Base-by-base conservation (phyloP, 2,113 vertebrate species). In the Pedetes capensis region DNA sequence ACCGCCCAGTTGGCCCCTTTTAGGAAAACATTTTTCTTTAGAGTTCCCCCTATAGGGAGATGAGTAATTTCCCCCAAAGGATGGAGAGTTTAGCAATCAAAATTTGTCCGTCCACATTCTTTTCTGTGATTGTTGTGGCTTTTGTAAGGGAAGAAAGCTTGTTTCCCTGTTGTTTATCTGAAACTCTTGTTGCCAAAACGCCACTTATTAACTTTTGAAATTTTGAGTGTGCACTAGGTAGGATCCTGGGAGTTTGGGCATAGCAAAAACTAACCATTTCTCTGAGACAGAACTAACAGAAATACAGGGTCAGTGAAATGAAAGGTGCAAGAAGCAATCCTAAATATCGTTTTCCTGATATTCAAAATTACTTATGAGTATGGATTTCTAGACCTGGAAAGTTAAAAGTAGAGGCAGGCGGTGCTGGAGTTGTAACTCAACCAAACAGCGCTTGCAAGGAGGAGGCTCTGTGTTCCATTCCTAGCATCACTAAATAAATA, bases 1-100 rank as follows among this genome's bases (percentile, higher is more conserved):
- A 37, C 92, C 88, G 84, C 96, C 97, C 94, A 89, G 74, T 12
- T 39, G 92, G 79, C 80, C 93, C 91, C 72, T 86, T 92, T 89
- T 53, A 79, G 83, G 86, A 94, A 87, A 96, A 75, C 51, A 53
- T 59, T 85, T 23, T 87, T 55, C 61, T 75, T 76, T 76, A 84
- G 89, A 53, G 63, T 71, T 94, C 87, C 72, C 75, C 69, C 87
- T 87, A 34, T 64, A 64, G 95, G 94, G 71, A 96, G 69, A 89
- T 55, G 89, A 79, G 71, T 78, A 39, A 59, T 87, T 71, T 27
- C 11, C 68, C 68, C 57, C 63, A 37, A 47, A 55, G 39, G 66
- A 69, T 57, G 78, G 55, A 64, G 71, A 47, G 4, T 64, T 81
- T 55, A 59, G 47, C 55, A 57, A 63, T 85, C 75, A 11, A 32